These are phyloP conservation scores for Syrista parreyssii DNA, from an alignment of 2,888 invertebrate species.

Conservation along the genomic window DNA sequence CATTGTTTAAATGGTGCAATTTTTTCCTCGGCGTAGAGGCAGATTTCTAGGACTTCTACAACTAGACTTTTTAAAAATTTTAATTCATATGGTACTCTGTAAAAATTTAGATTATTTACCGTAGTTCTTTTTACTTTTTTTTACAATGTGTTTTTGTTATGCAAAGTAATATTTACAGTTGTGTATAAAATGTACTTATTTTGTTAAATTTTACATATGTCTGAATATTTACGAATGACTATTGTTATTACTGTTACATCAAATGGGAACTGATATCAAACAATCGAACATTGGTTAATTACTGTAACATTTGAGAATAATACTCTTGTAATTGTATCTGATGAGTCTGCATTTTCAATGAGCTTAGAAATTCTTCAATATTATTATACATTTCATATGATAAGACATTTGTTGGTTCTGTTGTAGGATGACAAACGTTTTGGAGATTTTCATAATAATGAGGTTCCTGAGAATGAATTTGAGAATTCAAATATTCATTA, in stretches of 20 bases:
- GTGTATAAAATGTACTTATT: not conserved
- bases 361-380: conserved; percentile 46
- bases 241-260: not conserved
- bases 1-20: not conserved
- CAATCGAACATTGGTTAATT: not conserved
- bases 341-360: conserved; percentile 48
- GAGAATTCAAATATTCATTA: not conserved
- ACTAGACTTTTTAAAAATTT: not conserved
- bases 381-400: conserved; percentile 17
- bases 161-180: not conserved
- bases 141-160: not conserved
- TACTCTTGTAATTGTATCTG: conserved; percentile 51
- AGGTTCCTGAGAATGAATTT: not conserved
- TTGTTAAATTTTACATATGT: not conserved
- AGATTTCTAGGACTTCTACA: not conserved
- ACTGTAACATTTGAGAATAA: conserved; percentile 38
- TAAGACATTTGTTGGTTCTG: not conserved
- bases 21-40: not conserved
- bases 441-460: not conserved
- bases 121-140: not conserved
- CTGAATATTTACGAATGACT: not conserved
- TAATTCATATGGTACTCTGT: not conserved
- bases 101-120: not conserved
- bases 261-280: not conserved
- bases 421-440: not conserved